Percentiles rank a stretch among this genome's conserved stretches.
phyloP scores from a whole-genome alignment of 2,113 vertebrate genomes.

The Protobothrops mucrosquamatus region DNA sequence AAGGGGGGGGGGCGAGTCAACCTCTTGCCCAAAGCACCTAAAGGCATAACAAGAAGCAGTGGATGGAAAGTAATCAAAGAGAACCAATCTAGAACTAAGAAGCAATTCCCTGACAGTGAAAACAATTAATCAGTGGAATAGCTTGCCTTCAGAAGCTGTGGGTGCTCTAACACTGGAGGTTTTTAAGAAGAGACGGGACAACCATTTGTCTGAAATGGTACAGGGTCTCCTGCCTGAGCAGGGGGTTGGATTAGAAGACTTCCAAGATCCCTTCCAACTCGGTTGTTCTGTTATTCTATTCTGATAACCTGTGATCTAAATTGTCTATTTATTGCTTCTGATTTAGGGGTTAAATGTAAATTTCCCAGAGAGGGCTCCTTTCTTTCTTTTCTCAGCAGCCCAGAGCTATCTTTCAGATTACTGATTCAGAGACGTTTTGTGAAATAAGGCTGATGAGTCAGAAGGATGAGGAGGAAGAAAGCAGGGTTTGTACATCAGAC shows the following conservation, averaged over 20 bases:
- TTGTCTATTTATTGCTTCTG: not conserved
- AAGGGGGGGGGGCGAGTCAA: not conserved
- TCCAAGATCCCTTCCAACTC: not conserved
- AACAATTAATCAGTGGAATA: not conserved
- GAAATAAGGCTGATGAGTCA: not conserved
- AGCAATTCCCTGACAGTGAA: not conserved
- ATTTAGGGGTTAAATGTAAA: not conserved
- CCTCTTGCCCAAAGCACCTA: not conserved
- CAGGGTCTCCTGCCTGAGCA: not conserved
- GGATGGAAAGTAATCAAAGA: not conserved
- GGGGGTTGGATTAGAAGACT: not conserved
- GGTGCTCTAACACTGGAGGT: not conserved
- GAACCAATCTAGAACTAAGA: not conserved
- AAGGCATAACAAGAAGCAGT: not conserved
- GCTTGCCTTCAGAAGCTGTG: not conserved
- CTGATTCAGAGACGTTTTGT: not conserved
- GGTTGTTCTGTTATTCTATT: not conserved
- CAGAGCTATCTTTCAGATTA: not conserved
- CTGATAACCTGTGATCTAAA: not conserved
- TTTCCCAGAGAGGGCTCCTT: not conserved
- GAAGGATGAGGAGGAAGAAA: not conserved
- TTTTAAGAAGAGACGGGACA: not conserved
- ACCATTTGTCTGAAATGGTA: not conserved
- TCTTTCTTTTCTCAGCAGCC: not conserved
- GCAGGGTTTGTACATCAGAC: not conserved